A percentile compares a stretch with the other conserved stretches of the same genome.
phyloP scores from a whole-genome alignment of 2,888 invertebrate genomes.

The Stenodema calcarata region DNA sequence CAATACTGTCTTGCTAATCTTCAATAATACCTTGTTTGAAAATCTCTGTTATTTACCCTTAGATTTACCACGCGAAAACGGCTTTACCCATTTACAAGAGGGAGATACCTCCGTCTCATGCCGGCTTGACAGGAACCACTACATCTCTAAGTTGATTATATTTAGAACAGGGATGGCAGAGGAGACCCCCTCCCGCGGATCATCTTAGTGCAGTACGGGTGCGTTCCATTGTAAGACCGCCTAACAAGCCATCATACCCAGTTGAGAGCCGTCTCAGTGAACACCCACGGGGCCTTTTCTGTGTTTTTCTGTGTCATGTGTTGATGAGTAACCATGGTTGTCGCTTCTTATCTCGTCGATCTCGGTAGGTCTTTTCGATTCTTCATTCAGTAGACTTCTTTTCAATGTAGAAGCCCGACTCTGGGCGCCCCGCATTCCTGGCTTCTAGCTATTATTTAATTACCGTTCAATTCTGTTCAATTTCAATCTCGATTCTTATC shows the following conservation, averaged over 20 bases:
- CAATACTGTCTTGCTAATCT: no score
- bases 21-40: no score
- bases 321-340: slow-evolving; percentile 34
- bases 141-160: slow-evolving; percentile 15
- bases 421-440: no score
- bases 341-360: slow-evolving; percentile 28
- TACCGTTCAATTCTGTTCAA: no score
- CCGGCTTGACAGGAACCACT: background rate
- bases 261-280: slow-evolving; percentile 6
- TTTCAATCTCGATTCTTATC: no score
- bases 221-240: background rate
- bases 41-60: no score
- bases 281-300: background rate
- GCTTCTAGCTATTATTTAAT: no score
- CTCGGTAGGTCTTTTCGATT: background rate
- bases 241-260: background rate
- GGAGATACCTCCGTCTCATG: background rate
- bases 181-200: background rate
- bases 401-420: no score
- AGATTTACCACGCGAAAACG: no score
- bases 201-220: slow-evolving; percentile 5
- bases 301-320: slow-evolving; percentile 35
- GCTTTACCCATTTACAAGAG: background rate
- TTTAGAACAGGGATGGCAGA: slow-evolving; percentile 24
- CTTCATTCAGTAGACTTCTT: background rate